phyloP scores from a whole-genome alignment of 2,888 invertebrate species.

The Noctuana brunneofusca region DNA sequence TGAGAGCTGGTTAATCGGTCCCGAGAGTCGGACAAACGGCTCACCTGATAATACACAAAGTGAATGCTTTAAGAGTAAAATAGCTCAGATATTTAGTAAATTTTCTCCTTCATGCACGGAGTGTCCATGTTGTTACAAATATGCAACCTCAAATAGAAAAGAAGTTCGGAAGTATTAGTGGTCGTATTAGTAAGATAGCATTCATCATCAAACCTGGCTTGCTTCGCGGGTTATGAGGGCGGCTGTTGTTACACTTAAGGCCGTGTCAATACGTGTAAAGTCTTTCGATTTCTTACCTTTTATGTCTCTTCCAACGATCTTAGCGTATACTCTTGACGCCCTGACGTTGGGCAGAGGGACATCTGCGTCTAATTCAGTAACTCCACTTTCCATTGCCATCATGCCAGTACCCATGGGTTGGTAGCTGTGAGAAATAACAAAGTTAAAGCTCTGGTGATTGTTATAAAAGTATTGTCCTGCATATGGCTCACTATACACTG shows the following conservation, averaged over 20 bases:
- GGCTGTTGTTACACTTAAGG: no score
- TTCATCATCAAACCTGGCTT: no score
- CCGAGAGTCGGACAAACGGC: slow-evolving; percentile 67
- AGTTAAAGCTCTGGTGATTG: background rate
- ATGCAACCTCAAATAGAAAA: no score
- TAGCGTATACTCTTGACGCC: slow-evolving; percentile 62
- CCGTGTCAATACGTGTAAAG: background rate
- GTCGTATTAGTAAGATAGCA: no score
- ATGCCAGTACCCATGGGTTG: slow-evolving; percentile 58
- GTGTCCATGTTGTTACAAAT: no score
- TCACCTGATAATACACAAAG: slow-evolving; percentile 52
- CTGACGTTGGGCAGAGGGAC: slow-evolving; percentile 60
- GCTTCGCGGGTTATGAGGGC: no score
- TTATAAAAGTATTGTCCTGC: no score
- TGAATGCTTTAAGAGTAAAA: no score
- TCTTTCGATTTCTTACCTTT: slow-evolving; percentile 52
- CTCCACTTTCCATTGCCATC: slow-evolving; percentile 36
- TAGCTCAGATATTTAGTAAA: no score
- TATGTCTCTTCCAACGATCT: slow-evolving; percentile 69
- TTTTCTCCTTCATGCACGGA: no score
- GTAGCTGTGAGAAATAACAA: slow-evolving; percentile 53
- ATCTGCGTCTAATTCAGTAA: slow-evolving; percentile 46
- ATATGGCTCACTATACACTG: no score
- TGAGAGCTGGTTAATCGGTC: slow-evolving; percentile 55
- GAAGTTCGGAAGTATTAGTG: no score